These are phyloP conservation scores for Propsilocerus akamusi DNA, from an alignment of 1,140 invertebrate genomes.

Conservation along the genomic window DNA sequence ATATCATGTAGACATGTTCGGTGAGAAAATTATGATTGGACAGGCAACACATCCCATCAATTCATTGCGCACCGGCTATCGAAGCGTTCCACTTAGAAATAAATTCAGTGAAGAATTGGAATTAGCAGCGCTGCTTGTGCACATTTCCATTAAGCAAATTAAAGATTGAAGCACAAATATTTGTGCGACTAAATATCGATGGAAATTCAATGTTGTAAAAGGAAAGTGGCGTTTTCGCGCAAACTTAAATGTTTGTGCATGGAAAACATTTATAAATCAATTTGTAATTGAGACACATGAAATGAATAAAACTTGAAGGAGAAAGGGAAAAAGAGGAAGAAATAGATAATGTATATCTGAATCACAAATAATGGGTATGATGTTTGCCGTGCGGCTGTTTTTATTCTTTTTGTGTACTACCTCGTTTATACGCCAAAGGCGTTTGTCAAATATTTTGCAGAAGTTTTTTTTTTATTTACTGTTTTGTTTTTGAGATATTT, in stretches of 20 bases:
- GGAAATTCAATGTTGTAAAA: no score
- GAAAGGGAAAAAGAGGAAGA: no score
- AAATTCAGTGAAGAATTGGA: constrained; percentile 86
- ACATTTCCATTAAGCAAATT: constrained; percentile 37
- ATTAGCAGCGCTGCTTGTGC: constrained; percentile 74
- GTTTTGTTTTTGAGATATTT: no score
- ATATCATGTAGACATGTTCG: constrained; percentile 86
- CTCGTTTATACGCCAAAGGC: no score
- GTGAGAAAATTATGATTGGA: constrained; percentile 91
- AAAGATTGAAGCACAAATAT: background rate
- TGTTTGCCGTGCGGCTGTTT: background rate
- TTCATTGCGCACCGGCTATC: constrained; percentile 63
- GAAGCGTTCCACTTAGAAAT: constrained; percentile 82
- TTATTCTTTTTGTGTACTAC: no score
- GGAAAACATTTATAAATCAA: no score
- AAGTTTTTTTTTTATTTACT: no score
- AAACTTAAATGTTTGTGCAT: no score
- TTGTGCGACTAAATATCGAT: background rate
- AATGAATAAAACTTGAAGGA: no score
- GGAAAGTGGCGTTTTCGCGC: no score
- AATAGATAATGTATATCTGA: background rate
- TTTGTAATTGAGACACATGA: no score
- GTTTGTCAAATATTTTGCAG: no score
- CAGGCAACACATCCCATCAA: constrained; percentile 80
- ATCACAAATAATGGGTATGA: background rate